Percentiles rank a stretch among this genome's conserved stretches.
These are phyloP conservation scores for Thunnus thynnus DNA, from an alignment of 2,113 vertebrate genomes.

Conservation along the genomic window DNA sequence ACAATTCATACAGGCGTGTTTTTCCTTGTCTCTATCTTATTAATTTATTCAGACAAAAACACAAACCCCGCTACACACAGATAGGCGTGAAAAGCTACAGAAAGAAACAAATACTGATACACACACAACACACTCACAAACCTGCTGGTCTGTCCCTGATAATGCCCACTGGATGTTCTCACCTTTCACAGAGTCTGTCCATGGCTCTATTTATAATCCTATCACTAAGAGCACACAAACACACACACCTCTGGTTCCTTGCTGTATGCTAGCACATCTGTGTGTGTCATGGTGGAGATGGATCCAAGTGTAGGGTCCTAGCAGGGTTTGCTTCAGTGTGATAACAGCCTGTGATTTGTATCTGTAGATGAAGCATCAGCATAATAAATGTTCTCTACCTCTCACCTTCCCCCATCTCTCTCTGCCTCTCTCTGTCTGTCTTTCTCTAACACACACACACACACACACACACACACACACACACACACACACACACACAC, in stretches of 20 bases:
- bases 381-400: constrained; percentile 80
- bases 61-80: neutral
- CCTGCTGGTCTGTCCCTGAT: constrained; percentile 65
- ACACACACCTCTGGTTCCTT: constrained; percentile 30
- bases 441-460: constrained; percentile 38
- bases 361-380: constrained; percentile 82
- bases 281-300: constrained; percentile 71
- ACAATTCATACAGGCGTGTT: constrained; percentile 28
- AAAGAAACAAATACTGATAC: constrained; percentile 32
- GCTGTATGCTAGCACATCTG: constrained; percentile 16
- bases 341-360: constrained; percentile 84
- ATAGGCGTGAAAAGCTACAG: constrained; percentile 3
- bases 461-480: neutral
- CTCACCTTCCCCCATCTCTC: constrained; percentile 71
- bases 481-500: neutral
- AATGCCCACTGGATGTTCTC: constrained; percentile 74
- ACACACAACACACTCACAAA: constrained; percentile 45
- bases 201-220: constrained; percentile 78
- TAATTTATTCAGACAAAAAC: constrained; percentile 17
- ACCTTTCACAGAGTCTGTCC: constrained; percentile 74
- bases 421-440: constrained; percentile 41
- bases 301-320: constrained; percentile 72
- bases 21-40: neutral
- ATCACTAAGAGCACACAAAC: constrained; percentile 59
- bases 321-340: constrained; percentile 81